Conservation (phyloP, 1,140 invertebrate genomes). For the Pseudomyrmex concolor region DNA sequence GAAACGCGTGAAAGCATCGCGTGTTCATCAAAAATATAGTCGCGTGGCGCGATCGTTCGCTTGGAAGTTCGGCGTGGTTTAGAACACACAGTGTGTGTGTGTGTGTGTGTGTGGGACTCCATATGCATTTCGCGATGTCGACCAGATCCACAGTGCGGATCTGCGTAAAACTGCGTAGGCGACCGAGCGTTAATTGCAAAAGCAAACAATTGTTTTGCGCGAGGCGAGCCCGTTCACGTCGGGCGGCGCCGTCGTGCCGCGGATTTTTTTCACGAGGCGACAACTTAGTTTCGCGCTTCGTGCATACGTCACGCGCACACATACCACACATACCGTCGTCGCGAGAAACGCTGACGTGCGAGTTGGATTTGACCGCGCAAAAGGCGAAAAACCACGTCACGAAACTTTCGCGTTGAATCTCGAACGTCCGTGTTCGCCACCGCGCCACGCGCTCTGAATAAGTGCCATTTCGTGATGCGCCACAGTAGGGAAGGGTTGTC, state of each 20-base stretch:
- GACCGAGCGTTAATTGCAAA: conserved; percentile 54
- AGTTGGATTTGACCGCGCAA: conserved; percentile 25
- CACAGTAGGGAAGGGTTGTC: neutral
- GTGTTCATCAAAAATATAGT: conserved; percentile 38
- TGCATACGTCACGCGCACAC: conserved; percentile 28
- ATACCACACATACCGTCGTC: neutral
- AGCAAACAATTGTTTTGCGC: conserved; percentile 56
- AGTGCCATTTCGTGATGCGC: neutral
- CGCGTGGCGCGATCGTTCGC: conserved; percentile 2
- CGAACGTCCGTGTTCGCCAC: neutral
- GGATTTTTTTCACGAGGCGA: conserved; percentile 36
- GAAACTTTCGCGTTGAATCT: conserved; percentile 41
- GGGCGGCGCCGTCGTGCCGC: neutral
- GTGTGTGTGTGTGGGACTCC: neutral
- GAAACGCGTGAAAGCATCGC: conserved; percentile 41
- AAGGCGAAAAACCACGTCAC: conserved; percentile 48
- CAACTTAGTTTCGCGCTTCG: conserved; percentile 57
- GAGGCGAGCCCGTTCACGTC: neutral
- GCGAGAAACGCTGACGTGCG: conserved; percentile 24
- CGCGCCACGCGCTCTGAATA: conserved; percentile 15
- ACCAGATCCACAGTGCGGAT: conserved; percentile 29
- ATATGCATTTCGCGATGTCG: conserved; percentile 33
- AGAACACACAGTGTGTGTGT: neutral
- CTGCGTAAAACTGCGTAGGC: conserved; percentile 49
- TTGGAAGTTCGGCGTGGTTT: conserved; percentile 8